These are phyloP conservation scores for Saguinus imperator DNA, from an alignment of 2,113 vertebrate genomes.

Conservation along the genomic window DNA sequence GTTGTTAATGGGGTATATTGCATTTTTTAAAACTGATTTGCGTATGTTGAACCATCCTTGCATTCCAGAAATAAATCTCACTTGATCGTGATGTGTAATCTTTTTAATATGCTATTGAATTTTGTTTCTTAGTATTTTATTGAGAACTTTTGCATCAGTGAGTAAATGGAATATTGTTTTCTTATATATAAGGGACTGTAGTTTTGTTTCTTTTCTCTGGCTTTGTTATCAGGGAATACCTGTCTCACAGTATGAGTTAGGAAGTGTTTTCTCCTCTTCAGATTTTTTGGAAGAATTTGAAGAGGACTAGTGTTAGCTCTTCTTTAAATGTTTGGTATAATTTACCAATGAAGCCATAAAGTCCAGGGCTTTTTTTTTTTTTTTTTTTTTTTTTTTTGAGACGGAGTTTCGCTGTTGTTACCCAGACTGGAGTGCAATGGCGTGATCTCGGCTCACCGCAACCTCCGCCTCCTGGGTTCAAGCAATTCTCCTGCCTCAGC, in stretches of 20 bases:
- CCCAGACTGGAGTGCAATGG: no score
- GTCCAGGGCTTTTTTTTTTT: not conserved
- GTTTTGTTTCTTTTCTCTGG: not conserved
- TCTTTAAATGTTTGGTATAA: not conserved
- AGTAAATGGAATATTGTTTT: not conserved
- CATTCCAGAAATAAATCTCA: not conserved
- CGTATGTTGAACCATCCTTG: not conserved
- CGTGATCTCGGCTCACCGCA: no score
- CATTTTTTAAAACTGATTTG: not conserved
- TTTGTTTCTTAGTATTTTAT: not conserved
- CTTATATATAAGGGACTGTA: not conserved
- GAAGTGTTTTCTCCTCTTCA: not conserved
- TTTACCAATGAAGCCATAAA: not conserved
- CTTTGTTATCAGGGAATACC: not conserved
- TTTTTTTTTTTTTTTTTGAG: no score
- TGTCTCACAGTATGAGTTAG: not conserved
- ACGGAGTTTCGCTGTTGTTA: no score
- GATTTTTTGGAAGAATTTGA: not conserved
- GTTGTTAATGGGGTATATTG: not conserved
- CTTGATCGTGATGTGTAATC: not conserved
- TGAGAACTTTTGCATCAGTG: not conserved
- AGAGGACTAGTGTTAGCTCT: not conserved
- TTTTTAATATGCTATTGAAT: not conserved
- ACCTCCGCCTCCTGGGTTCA: no score
- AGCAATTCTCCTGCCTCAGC: no score